These are phyloP conservation scores for Albula glossodonta DNA, from an alignment of 2,113 vertebrate species.

Conservation along the genomic window DNA sequence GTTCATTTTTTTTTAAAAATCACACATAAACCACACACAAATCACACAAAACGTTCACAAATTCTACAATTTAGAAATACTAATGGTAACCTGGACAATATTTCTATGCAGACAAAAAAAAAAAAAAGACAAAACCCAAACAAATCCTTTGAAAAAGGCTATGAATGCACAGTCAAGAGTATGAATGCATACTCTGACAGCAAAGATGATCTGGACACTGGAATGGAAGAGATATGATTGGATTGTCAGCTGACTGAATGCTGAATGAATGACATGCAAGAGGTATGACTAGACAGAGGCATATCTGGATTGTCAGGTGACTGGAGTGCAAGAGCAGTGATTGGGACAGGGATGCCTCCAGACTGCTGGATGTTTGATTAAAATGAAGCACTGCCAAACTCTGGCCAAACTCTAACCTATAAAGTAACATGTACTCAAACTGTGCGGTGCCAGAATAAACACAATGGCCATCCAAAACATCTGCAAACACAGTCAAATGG, in stretches of 20 bases:
- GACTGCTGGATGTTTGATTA: background rate
- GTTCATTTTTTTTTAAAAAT: background rate
- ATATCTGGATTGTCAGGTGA: background rate
- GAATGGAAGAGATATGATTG: background rate
- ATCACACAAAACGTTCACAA: background rate
- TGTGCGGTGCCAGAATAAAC: background rate
- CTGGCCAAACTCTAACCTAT: background rate
- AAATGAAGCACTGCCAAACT: background rate
- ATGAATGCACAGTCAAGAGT: background rate
- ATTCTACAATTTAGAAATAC: background rate
- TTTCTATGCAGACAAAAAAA: background rate
- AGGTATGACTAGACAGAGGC: conserved; percentile 4
- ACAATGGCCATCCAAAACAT: background rate
- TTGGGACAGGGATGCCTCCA: background rate
- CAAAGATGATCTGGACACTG: background rate
- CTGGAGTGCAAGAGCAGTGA: too few relatives aligned
- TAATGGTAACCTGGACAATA: background rate
- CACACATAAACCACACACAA: conserved; percentile 13
- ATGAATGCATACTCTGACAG: background rate
- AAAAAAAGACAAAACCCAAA: background rate
- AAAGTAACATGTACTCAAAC: background rate
- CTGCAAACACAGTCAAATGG: background rate
- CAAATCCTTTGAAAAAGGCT: background rate
- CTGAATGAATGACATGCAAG: background rate
- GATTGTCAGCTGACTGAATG: background rate